phyloP scores from a whole-genome alignment of 2,797 vertebrate species.

The Pelobates cultripes region DNA sequence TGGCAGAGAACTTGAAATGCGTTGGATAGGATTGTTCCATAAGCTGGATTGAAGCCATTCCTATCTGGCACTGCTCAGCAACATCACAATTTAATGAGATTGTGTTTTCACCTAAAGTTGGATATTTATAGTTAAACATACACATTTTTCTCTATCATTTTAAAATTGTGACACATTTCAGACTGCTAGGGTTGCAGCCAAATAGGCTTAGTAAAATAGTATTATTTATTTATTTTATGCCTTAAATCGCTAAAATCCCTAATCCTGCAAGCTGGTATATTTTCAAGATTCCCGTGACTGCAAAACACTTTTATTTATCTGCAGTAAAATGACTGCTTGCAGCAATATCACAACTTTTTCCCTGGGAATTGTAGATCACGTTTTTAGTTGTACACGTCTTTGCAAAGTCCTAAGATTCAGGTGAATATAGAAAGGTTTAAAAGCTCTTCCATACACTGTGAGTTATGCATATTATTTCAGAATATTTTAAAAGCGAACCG shows the following conservation, averaged over 20 bases:
- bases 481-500: too few relatives aligned
- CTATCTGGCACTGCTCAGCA: too few relatives aligned
- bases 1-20: background rate
- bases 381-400: too few relatives aligned
- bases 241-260: conserved; percentile 41
- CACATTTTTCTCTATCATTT: conserved; percentile 5
- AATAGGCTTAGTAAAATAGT: conserved; percentile 39
- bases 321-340: background rate
- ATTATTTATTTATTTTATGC: conserved; percentile 25
- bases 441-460: too few relatives aligned
- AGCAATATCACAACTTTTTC: background rate
- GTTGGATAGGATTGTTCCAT: background rate
- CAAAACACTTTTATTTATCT: conserved; percentile 13
- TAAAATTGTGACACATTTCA: conserved; percentile 30
- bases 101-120: too few relatives aligned
- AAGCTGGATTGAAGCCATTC: too few relatives aligned
- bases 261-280: conserved; percentile 21
- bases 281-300: conserved; percentile 6
- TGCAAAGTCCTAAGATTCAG: too few relatives aligned
- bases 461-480: too few relatives aligned
- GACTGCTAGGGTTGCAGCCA: conserved; percentile 17
- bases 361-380: too few relatives aligned
- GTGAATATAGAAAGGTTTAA: too few relatives aligned
- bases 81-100: too few relatives aligned
- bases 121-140: background rate